Conservation (phyloP, 2,113 vertebrate genomes). For the Platysteira castanea region DNA sequence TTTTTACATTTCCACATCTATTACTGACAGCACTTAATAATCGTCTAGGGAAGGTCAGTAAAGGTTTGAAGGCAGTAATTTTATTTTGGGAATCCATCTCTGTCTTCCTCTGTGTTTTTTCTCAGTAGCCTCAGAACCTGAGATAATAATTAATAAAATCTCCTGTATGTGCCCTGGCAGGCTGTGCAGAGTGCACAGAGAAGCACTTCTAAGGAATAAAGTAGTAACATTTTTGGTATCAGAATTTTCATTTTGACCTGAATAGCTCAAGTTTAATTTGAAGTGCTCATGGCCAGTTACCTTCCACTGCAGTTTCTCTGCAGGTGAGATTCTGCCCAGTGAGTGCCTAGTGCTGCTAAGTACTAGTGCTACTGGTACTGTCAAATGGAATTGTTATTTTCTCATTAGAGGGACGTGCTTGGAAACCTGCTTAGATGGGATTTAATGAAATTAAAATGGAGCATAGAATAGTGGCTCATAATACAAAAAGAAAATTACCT, state of each 20-base stretch:
- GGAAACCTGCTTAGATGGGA: not conserved
- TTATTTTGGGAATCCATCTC: not conserved
- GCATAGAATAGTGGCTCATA: not conserved
- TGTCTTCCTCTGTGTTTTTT: not conserved
- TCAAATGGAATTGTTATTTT: not conserved
- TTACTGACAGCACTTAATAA: not conserved
- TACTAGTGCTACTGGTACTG: not conserved
- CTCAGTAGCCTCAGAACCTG: not conserved
- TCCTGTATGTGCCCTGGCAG: not conserved
- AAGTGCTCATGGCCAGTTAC: not conserved
- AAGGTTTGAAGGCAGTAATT: not conserved
- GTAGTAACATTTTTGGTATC: not conserved
- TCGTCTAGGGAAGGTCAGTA: not conserved
- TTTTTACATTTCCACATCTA: not conserved
- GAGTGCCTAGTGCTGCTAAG: not conserved
- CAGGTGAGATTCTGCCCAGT: not conserved
- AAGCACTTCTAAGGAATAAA: not conserved
- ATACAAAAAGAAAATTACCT: not conserved
- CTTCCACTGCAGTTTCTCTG: not conserved
- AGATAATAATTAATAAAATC: not conserved
- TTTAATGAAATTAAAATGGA: not conserved
- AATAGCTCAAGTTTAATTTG: not conserved
- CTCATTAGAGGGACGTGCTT: not conserved
- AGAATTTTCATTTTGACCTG: not conserved
- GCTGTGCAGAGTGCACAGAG: not conserved